Base-by-base conservation (phyloP, 2,113 vertebrate genomes). In the Ascaphus truei region DNA sequence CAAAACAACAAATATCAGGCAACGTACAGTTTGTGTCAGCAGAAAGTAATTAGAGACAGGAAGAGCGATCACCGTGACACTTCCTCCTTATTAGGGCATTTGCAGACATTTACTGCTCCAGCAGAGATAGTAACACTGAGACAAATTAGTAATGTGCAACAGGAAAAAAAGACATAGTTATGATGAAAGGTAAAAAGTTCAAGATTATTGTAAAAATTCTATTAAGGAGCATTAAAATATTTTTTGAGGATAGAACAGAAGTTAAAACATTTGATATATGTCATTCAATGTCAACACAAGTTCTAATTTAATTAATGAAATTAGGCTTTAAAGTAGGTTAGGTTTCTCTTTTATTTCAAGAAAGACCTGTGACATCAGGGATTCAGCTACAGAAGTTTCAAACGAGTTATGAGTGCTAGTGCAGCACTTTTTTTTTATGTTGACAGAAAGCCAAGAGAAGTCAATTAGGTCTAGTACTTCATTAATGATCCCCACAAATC, bases 401-500 rank as follows among this genome's bases (percentile, higher is more conserved):
- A 73, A 73, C 80, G 73, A 80, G 83, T 81, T 83, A 80, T 72
- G 77, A 74, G 55, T 75, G 72, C 62, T 60, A 75, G 73, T 58
- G 43, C 71, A 82, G 81, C 85, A 85, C 76, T 76, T 83, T 79
- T 76, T 83, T 79, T 86, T 85, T 72, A 83, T 80, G 65, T 73
- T 88, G 69, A 83, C 83, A 78, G 85, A 85, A 88, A 87, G 76
- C 80, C 82, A 82, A 83, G 37, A 78, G 76, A 88, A 88, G 81
- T 87, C 87, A 89, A 82, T 89, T 89, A 92, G 83, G 75, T 85
- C 83, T 86, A 75, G 75, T 72, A 78, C 72, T 83, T 88, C 84
- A 86, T 87, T 91, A 90, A 88, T 73, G 81, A 73, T 77, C 77
- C 79, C 79, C 79, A 86, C 86, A 90, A 91, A 91, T 90, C 87